Conservation (phyloP, 1,140 invertebrate species). For the Leptinotarsa texana region DNA sequence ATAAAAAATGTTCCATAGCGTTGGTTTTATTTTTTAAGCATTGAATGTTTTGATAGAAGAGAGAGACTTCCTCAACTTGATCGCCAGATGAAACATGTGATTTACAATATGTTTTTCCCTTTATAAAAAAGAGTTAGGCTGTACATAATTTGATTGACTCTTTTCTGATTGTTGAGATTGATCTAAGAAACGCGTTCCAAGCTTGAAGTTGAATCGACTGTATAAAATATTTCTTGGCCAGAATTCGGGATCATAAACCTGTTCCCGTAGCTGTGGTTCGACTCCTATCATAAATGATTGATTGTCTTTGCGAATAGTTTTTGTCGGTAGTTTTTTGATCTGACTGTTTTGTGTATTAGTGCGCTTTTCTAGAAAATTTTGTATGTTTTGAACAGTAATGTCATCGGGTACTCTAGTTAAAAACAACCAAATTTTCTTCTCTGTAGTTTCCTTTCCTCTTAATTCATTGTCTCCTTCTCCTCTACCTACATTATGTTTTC, state of each 20-base stretch:
- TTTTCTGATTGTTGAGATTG: background rate
- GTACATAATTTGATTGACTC: no score
- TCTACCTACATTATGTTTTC: no score
- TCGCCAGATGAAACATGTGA: no score
- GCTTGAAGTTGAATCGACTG: background rate
- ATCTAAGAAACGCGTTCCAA: background rate
- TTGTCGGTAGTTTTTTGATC: background rate
- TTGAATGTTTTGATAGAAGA: no score
- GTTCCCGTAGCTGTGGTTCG: background rate
- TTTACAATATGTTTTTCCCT: no score
- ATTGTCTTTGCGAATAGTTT: background rate
- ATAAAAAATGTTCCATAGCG: background rate
- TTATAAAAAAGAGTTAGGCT: no score
- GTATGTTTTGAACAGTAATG: background rate
- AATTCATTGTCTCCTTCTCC: background rate
- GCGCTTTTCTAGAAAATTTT: background rate
- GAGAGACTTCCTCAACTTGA: no score
- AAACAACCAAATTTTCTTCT: background rate
- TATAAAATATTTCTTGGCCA: constrained; percentile 2
- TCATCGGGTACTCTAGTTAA: background rate
- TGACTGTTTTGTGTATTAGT: background rate
- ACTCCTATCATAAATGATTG: constrained; percentile 14
- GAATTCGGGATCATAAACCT: background rate
- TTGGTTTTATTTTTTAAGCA: no score
- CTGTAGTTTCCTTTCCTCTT: background rate